Evolutionary conservation across 2,113 vertebrate species (phyloP).

Genomic region (Bettongia penicillata): DNA sequence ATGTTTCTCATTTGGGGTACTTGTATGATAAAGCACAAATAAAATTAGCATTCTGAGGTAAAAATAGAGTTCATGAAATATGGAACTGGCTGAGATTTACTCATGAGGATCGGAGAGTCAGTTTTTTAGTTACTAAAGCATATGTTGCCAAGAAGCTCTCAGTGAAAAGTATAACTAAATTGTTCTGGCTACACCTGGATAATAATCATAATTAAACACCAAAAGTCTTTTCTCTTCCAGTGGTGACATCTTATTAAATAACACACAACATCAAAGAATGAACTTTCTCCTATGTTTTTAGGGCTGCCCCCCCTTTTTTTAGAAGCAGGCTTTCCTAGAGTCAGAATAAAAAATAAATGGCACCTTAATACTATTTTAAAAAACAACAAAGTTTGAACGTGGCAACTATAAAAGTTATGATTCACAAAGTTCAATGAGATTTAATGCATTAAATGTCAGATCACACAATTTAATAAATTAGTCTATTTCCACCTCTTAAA

Average conservation of each 20-base stretch:
- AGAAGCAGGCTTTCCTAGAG: background rate
- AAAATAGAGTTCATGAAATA: background rate
- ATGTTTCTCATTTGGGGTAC: background rate
- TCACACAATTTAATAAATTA: background rate
- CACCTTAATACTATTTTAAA: background rate
- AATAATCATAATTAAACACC: background rate
- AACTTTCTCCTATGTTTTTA: background rate
- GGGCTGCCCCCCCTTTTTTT: background rate
- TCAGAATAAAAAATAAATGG: background rate
- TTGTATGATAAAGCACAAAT: background rate
- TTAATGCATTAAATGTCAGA: background rate
- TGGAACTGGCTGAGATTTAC: background rate
- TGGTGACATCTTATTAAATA: background rate
- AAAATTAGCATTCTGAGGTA: background rate
- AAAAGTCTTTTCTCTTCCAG: background rate
- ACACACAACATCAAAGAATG: background rate
- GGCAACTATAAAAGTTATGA: background rate
- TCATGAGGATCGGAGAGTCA: background rate
- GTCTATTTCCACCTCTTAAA: background rate
- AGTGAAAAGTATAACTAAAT: background rate
- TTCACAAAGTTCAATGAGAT: background rate
- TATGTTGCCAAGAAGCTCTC: accelerated
- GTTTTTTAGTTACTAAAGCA: background rate
- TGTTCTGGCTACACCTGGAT: background rate
- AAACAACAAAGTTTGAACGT: background rate